Evolutionary conservation across 2,797 vertebrate species (phyloP).

Genomic region (Dermochelys coriacea): DNA sequence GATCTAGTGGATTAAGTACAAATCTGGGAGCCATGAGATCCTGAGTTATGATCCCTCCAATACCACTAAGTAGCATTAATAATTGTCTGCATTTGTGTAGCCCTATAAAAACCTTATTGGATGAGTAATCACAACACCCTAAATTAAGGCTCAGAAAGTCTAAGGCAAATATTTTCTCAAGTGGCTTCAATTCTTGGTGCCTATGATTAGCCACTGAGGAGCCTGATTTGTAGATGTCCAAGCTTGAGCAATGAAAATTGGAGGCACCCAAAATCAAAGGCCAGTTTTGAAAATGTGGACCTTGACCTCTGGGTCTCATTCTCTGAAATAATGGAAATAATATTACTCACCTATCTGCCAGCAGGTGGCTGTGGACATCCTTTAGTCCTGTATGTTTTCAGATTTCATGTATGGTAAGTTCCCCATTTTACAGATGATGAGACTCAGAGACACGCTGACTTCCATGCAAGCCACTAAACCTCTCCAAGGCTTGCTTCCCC

Average conservation of each 20-base stretch:
- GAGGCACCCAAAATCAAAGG: not conserved
- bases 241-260: not conserved
- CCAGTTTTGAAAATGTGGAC: not conserved
- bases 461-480: not conserved
- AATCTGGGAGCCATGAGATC: accelerated
- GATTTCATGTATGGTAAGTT: not conserved
- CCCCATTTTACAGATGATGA: constrained; percentile 1
- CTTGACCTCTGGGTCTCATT: not conserved
- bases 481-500: not conserved
- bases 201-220: not conserved
- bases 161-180: not conserved
- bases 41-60: accelerated
- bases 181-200: not conserved
- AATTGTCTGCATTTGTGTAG: accelerated
- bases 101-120: not conserved
- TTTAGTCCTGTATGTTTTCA: not conserved
- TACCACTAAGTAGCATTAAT: accelerated
- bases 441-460: not conserved
- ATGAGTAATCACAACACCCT: accelerated
- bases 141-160: not conserved
- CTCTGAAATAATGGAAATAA: no score
- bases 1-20: accelerated
- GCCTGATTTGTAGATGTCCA: not conserved
- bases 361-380: accelerated
- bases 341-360: constrained; percentile 1